Conservation (phyloP, 2,888 invertebrate genomes). For the Eretmocerus hayati region DNA sequence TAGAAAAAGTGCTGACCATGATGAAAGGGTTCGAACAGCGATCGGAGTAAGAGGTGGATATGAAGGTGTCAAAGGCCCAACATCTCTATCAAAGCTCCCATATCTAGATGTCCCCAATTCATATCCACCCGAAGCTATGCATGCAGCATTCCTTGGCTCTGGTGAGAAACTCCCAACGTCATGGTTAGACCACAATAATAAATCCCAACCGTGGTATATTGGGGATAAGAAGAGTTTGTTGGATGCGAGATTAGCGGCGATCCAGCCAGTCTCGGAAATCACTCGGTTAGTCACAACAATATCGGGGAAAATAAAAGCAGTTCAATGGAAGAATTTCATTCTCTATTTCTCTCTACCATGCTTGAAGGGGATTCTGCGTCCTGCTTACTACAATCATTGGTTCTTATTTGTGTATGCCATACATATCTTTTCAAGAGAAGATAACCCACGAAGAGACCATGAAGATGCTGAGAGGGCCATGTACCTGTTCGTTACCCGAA, state of each 20-base stretch:
- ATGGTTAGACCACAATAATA: background rate
- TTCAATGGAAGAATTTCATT: conserved; percentile 12
- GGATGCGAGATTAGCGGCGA: background rate
- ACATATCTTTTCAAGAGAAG: background rate
- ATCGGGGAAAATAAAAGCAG: too few species aligned
- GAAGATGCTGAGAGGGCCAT: background rate
- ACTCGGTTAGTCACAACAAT: too few species aligned
- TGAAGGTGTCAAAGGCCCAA: background rate
- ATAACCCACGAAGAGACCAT: background rate
- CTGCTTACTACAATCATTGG: background rate
- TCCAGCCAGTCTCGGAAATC: conserved; percentile 7
- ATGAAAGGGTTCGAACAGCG: background rate
- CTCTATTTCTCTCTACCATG: conserved; percentile 6
- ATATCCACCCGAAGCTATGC: background rate
- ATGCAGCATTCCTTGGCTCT: background rate
- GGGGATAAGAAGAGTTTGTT: background rate
- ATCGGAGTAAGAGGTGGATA: too few species aligned
- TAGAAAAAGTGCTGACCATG: background rate
- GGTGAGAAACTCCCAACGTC: background rate
- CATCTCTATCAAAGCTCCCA: background rate
- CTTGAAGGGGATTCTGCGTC: background rate
- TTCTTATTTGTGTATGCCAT: conserved; percentile 6
- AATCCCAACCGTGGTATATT: background rate
- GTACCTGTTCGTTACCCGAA: background rate
- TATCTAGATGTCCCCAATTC: background rate